Conservation (phyloP, 2,113 vertebrate genomes). For the Anguilla rostrata region DNA sequence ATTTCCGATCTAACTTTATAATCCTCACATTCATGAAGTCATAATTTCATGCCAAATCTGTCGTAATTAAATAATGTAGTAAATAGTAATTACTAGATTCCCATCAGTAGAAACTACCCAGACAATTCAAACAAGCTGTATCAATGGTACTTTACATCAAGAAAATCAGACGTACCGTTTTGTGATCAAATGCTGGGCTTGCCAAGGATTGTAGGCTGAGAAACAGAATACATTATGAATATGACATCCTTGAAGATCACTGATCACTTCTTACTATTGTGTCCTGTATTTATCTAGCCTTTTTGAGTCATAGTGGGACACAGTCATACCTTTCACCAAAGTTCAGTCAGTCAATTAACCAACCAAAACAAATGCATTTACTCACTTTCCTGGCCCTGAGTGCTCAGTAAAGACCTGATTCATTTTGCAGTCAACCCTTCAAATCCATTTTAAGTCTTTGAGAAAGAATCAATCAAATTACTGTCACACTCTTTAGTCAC, state of each 20-base stretch:
- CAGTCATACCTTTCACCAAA: not conserved
- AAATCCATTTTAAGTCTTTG: not conserved
- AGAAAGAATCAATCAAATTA: not conserved
- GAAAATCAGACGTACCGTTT: not conserved
- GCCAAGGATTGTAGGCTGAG: not conserved
- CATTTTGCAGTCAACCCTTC: not conserved
- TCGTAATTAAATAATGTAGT: not conserved
- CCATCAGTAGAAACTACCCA: not conserved
- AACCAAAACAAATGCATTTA: not conserved
- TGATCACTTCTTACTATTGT: no score
- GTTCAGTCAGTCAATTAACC: not conserved
- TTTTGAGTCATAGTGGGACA: not conserved
- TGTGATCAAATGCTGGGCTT: not conserved
- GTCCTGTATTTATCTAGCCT: not conserved
- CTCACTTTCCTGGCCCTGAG: not conserved
- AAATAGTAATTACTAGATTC: not conserved
- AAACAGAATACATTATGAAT: not conserved
- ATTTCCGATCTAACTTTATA: not conserved
- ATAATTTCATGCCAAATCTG: not conserved
- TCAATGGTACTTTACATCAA: not conserved
- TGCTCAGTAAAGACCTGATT: not conserved
- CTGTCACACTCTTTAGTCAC: not conserved
- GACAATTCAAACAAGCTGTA: not conserved
- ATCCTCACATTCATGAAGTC: not conserved
- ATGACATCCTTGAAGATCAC: not conserved